These are phyloP conservation scores for Brenthis daphne DNA, from an alignment of 2,888 invertebrate genomes.

Conservation along the genomic window DNA sequence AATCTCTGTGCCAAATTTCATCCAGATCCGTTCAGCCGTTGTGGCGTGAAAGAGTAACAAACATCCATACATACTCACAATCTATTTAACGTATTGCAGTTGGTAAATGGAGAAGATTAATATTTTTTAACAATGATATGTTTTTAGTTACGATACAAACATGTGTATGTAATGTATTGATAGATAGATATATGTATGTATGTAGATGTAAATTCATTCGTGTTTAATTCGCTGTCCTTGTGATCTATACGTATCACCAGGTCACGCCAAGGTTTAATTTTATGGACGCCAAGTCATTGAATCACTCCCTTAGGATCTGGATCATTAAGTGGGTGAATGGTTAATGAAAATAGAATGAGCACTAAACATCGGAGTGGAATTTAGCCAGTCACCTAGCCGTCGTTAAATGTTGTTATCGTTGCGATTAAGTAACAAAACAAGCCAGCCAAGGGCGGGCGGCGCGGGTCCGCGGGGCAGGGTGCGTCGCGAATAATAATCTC, in stretches of 20 bases:
- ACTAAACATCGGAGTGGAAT: conserved; percentile 82
- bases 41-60: too few species aligned
- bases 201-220: not conserved
- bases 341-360: conserved; percentile 82
- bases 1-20: too few species aligned
- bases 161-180: too few species aligned
- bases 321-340: conserved; percentile 82
- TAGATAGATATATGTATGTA: too few species aligned
- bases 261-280: conserved; percentile 78
- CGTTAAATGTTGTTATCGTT: conserved; percentile 82
- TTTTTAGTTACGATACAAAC: conserved; percentile 9
- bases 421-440: conserved; percentile 82
- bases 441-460: conserved; percentile 60
- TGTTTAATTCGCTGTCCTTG: conserved; percentile 10
- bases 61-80: too few species aligned
- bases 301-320: conserved; percentile 77
- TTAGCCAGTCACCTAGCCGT: conserved; percentile 82
- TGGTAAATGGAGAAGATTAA: too few species aligned
- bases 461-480: conserved; percentile 51
- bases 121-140: too few species aligned
- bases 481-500: conserved; percentile 81
- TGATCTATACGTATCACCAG: conserved; percentile 36
- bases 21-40: too few species aligned
- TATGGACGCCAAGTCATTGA: conserved; percentile 74
- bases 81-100: too few species aligned